Evolutionary conservation across 1,140 invertebrate genomes (phyloP).

Genomic region (Capitella teleta): DNA sequence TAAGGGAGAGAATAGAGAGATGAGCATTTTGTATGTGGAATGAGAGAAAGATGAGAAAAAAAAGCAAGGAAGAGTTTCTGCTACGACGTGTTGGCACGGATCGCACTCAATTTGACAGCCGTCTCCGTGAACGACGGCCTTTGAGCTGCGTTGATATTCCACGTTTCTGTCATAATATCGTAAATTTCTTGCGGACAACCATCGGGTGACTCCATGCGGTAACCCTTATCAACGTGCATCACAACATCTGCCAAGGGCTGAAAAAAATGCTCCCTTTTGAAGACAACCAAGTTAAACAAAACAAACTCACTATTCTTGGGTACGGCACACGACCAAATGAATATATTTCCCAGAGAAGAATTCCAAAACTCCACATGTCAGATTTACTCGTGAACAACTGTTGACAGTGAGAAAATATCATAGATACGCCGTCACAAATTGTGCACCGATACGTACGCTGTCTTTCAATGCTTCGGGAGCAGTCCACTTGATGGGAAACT

Average conservation of each 20-base stretch:
- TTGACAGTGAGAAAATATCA: constrained; percentile 15
- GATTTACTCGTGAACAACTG: constrained; percentile 80
- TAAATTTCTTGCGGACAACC: constrained; percentile 91
- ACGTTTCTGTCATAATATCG: constrained; percentile 90
- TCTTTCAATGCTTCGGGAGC: constrained; percentile 94
- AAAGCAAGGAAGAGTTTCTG: too few relatives aligned
- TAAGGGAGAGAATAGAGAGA: too few relatives aligned
- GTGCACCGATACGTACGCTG: constrained; percentile 57
- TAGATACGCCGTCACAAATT: background rate
- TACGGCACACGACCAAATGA: constrained; percentile 98
- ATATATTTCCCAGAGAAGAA: constrained; percentile 98
- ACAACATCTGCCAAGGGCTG: constrained; percentile 93
- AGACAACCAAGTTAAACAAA: too few relatives aligned
- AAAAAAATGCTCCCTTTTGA: too few relatives aligned
- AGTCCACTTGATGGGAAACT: constrained; percentile 95
- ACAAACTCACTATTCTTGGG: constrained; percentile 83
- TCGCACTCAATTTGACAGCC: background rate
- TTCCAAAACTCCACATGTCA: constrained; percentile 99
- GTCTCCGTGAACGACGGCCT: constrained; percentile 64
- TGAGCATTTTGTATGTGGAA: too few relatives aligned
- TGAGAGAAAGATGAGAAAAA: too few relatives aligned
- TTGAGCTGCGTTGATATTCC: constrained; percentile 76
- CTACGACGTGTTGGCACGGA: too few relatives aligned
- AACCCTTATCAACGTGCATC: constrained; percentile 94
- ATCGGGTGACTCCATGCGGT: constrained; percentile 98